Evolutionary conservation across 2,888 invertebrate genomes (phyloP).

Genomic region (Panzeria rudis): DNA sequence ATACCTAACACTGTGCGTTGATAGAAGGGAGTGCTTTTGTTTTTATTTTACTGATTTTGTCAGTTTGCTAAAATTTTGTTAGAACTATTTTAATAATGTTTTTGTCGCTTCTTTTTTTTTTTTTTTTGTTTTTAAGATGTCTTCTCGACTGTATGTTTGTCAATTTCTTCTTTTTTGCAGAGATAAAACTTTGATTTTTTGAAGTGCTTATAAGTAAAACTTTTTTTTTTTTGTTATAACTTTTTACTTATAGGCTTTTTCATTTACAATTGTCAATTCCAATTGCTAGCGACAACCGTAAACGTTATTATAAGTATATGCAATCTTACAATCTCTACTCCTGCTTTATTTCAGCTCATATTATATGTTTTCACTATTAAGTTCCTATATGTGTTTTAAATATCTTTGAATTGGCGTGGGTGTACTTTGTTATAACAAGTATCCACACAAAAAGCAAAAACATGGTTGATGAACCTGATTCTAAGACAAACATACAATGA

Average conservation of each 20-base stretch:
- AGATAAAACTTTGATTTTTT: constrained; percentile 15
- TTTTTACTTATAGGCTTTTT: neutral
- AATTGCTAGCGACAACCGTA: constrained; percentile 35
- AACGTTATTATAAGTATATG: neutral
- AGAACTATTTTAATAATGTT: neutral
- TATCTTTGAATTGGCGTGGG: no score
- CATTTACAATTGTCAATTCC: constrained; percentile 52
- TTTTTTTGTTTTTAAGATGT: no score
- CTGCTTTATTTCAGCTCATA: neutral
- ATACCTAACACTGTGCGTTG: neutral
- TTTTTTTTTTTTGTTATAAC: no score
- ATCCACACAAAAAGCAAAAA: no score
- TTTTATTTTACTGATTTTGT: neutral
- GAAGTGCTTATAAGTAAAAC: constrained; percentile 23
- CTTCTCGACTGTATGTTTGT: no score
- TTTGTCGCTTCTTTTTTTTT: no score
- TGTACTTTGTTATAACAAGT: no score
- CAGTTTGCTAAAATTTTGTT: constrained; percentile 19
- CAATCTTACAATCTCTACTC: neutral
- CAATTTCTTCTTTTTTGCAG: neutral
- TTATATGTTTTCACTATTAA: neutral
- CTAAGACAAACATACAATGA: no score
- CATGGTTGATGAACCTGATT: no score
- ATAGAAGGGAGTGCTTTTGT: neutral
- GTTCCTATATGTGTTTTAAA: no score